phyloP scores from a whole-genome alignment of 23 tunicate species.

The Halocynthia roretzi region DNA sequence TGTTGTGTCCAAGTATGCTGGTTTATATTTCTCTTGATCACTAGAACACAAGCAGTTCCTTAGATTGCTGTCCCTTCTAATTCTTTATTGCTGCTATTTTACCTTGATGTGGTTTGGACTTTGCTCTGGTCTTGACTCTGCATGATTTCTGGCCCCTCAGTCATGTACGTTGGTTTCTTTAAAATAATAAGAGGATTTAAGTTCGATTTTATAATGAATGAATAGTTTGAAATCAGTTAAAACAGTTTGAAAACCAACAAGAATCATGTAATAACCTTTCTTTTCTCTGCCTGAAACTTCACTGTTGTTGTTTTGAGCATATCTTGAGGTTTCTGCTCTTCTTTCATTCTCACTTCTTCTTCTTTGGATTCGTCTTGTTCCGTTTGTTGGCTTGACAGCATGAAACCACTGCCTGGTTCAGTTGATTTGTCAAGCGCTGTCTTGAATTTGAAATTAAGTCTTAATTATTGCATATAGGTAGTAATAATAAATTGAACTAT shows the following conservation, averaged over 20 bases:
- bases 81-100: neutral
- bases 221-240: no score
- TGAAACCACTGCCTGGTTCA: conserved; percentile 66
- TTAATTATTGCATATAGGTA: neutral
- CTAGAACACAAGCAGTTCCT: neutral
- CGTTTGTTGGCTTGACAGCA: conserved; percentile 55
- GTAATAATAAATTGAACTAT: no score
- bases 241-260: no score
- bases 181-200: neutral
- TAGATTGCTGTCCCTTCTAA: no score
- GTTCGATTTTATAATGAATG: neutral
- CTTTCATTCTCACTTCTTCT: neutral
- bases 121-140: neutral
- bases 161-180: neutral
- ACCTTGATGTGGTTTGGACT: neutral
- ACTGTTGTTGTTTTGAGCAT: neutral
- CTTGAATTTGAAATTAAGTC: conserved; percentile 12
- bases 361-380: neutral
- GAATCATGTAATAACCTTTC: neutral
- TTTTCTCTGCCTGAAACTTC: neutral
- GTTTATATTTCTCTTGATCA: conserved; percentile 2
- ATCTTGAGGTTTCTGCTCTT: neutral
- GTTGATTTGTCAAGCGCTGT: conserved; percentile 43
- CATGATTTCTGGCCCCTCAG: neutral
- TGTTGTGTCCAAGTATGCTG: conserved; percentile 16